Conservation (phyloP, 2,113 vertebrate genomes). For the Gadus macrocephalus region DNA sequence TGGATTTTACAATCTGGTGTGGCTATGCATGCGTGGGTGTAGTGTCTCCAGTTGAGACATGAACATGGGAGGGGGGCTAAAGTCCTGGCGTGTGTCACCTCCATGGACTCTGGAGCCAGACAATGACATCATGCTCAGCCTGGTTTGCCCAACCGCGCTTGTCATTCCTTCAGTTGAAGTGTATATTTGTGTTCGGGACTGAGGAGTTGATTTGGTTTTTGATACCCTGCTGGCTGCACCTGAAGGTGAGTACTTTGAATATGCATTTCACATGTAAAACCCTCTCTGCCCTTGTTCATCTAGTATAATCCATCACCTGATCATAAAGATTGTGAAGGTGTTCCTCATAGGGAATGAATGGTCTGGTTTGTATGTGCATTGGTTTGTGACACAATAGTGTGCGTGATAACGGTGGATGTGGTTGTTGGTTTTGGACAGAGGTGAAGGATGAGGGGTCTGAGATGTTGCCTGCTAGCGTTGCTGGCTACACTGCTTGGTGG, state of each 20-base stretch:
- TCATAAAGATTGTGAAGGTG: no score
- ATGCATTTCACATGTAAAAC: neutral
- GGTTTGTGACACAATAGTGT: no score
- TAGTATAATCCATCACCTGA: neutral
- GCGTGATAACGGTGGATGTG: no score
- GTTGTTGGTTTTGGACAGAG: constrained; percentile 7
- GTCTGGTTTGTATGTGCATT: no score
- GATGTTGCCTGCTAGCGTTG: constrained; percentile 25
- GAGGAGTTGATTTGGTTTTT: neutral
- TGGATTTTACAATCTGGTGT: constrained; percentile 38
- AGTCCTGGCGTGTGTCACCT: constrained; percentile 16
- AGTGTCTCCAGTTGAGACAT: constrained; percentile 44
- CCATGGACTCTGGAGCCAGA: constrained; percentile 48
- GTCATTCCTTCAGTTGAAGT: constrained; percentile 14
- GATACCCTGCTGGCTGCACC: neutral
- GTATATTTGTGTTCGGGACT: neutral
- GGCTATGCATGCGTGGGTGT: constrained; percentile 56
- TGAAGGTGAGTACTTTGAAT: constrained; percentile 26
- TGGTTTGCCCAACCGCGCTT: constrained; percentile 43
- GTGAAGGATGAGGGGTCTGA: constrained; percentile 48
- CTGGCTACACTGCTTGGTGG: constrained; percentile 53
- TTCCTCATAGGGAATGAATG: no score
- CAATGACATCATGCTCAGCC: constrained; percentile 19
- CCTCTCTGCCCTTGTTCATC: neutral
- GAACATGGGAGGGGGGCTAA: constrained; percentile 45